phyloP scores from a whole-genome alignment of 2,888 invertebrate genomes.

The Leptinotarsa juncta region DNA sequence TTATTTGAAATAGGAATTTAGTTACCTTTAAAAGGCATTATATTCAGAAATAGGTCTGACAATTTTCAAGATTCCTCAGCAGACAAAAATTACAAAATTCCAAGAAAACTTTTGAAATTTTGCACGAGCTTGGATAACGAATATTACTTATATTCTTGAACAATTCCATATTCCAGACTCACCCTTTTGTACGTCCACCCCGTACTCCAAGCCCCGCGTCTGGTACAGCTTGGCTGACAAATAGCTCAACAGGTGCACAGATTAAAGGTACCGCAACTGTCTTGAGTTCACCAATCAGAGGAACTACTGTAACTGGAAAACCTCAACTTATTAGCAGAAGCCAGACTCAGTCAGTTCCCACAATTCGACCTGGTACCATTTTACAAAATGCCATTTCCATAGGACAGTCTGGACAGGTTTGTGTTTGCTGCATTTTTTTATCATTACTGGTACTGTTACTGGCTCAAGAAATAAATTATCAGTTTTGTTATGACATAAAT shows the following conservation, averaged over 20 bases:
- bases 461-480: background rate
- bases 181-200: conserved; percentile 61
- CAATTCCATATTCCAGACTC: conserved; percentile 33
- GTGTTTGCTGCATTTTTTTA: background rate
- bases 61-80: too few relatives aligned
- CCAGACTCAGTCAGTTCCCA: conserved; percentile 58
- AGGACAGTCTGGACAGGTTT: conserved; percentile 61
- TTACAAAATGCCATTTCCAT: conserved; percentile 64
- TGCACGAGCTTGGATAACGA: too few relatives aligned
- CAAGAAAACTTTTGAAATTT: too few relatives aligned
- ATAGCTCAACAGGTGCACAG: conserved; percentile 61
- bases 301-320: conserved; percentile 60
- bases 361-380: conserved; percentile 62
- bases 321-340: conserved; percentile 60
- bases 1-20: too few relatives aligned
- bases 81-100: too few relatives aligned
- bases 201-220: conserved; percentile 64
- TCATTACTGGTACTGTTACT: background rate
- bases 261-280: conserved; percentile 63
- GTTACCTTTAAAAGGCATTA: too few relatives aligned
- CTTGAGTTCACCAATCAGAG: conserved; percentile 61
- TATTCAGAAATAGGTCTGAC: too few relatives aligned
- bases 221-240: conserved; percentile 62
- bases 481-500: background rate
- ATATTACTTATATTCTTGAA: too few relatives aligned